Percentiles rank a stretch among this genome's conserved stretches.
Conservation (phyloP, 2,113 vertebrate genomes). For the Neofelis nebulosa region DNA sequence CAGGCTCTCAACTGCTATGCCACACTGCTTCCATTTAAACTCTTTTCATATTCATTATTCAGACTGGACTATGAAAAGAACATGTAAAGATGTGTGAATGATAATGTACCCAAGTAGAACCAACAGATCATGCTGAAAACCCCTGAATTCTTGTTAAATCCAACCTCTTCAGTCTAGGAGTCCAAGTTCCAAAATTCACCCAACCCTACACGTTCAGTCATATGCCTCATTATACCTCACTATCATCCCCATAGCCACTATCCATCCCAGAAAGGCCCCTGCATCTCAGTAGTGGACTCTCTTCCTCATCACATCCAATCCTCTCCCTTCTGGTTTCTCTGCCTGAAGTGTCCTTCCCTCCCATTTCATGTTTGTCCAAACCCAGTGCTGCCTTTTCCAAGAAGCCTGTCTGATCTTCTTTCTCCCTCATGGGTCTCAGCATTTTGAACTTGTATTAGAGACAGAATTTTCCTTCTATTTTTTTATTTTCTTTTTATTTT, state of each 20-base stretch:
- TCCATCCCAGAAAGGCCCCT: background rate
- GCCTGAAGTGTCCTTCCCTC: background rate
- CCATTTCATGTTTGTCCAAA: background rate
- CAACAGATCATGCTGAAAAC: background rate
- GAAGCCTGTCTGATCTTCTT: background rate
- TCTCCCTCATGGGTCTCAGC: background rate
- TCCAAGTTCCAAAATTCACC: background rate
- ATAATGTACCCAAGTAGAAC: background rate
- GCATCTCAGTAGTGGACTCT: background rate
- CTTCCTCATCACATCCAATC: background rate
- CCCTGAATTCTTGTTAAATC: background rate
- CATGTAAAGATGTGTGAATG: background rate
- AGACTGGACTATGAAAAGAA: background rate
- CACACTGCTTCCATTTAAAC: background rate
- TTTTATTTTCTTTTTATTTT: background rate
- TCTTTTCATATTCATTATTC: background rate
- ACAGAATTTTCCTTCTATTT: background rate
- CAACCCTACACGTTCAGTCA: background rate
- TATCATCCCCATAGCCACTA: background rate
- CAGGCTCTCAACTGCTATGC: background rate
- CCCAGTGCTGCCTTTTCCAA: background rate
- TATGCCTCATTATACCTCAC: background rate
- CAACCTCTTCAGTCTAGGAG: background rate
- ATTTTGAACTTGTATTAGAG: background rate
- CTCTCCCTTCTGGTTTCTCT: background rate